Percentiles rank a stretch among this genome's conserved stretches.
phyloP scores from a whole-genome alignment of 2,797 vertebrate genomes.

The Esox masquinongy region DNA sequence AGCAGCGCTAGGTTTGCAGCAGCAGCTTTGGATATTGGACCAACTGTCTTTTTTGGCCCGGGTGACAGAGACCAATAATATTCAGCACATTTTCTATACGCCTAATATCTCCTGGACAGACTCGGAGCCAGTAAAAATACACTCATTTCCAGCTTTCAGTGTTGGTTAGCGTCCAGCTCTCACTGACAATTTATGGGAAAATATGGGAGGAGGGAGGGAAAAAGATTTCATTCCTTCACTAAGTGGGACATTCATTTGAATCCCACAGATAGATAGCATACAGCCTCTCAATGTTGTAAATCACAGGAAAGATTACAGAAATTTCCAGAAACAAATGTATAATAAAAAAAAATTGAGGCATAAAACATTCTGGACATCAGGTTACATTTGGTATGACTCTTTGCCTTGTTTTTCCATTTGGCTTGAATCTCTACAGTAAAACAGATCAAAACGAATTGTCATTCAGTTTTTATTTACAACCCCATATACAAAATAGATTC shows the following conservation, averaged over 20 bases:
- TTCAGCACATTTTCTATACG: conserved; percentile 80
- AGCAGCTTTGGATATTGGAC: conserved; percentile 68
- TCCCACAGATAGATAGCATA: conserved; percentile 48
- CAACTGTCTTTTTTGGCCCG: conserved; percentile 77
- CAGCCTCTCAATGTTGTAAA: conserved; percentile 47
- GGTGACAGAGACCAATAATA: conserved; percentile 61
- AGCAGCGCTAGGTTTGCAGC: conserved; percentile 60
- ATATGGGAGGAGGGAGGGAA: conserved; percentile 25
- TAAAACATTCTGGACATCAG: too few relatives aligned
- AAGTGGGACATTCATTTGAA: conserved; percentile 57
- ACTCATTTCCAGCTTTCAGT: conserved; percentile 64
- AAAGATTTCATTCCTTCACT: conserved; percentile 41
- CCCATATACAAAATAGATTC: too few relatives aligned
- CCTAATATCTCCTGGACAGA: conserved; percentile 77
- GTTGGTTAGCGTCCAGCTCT: conserved; percentile 65
- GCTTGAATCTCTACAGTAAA: too few relatives aligned
- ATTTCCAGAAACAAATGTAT: conserved; percentile 21
- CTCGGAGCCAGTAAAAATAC: conserved; percentile 77
- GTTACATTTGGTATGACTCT: neutral
- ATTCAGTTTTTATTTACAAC: too few relatives aligned
- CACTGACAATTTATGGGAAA: conserved; percentile 73
- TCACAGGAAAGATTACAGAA: conserved; percentile 37
- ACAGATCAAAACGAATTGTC: too few relatives aligned
- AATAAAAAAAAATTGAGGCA: too few relatives aligned
- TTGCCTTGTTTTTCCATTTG: neutral